Conservation (phyloP, 2,888 invertebrate species). For the Eupithecia inturbata region DNA sequence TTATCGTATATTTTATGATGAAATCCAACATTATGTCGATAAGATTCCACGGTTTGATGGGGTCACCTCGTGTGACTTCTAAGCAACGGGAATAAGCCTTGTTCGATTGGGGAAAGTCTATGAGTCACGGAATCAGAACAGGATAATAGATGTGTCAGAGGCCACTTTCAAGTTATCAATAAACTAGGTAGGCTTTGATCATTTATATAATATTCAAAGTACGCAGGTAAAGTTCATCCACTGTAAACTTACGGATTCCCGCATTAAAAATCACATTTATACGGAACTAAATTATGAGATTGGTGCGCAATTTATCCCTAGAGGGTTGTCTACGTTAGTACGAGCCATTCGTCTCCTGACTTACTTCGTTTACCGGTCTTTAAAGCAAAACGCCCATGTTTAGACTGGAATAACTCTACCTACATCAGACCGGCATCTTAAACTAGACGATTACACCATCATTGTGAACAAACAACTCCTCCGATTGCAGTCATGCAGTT, state of each 20-base stretch:
- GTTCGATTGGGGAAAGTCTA: neutral
- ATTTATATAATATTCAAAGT: too few relatives aligned
- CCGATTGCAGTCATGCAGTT: constrained; percentile 43
- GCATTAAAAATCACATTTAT: too few relatives aligned
- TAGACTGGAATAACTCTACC: neutral
- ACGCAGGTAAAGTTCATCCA: too few relatives aligned
- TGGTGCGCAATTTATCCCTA: too few relatives aligned
- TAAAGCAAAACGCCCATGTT: neutral
- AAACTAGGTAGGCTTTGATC: too few relatives aligned
- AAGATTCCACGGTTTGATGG: constrained; percentile 1
- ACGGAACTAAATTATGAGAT: too few relatives aligned
- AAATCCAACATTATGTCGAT: neutral
- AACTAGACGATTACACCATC: neutral
- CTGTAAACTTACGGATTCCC: too few relatives aligned
- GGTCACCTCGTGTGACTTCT: neutral
- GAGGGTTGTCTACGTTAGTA: too few relatives aligned
- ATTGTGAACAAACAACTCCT: constrained; percentile 11
- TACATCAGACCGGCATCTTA: neutral
- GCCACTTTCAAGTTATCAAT: too few relatives aligned
- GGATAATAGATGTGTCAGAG: too few relatives aligned
- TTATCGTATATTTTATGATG: constrained; percentile 24
- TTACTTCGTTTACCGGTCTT: neutral
- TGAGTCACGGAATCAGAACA: too few relatives aligned
- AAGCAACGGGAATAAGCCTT: neutral
- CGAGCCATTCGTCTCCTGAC: too few relatives aligned